phyloP scores from a whole-genome alignment of 2,797 vertebrate genomes.

The Hipposideros larvatus region DNA sequence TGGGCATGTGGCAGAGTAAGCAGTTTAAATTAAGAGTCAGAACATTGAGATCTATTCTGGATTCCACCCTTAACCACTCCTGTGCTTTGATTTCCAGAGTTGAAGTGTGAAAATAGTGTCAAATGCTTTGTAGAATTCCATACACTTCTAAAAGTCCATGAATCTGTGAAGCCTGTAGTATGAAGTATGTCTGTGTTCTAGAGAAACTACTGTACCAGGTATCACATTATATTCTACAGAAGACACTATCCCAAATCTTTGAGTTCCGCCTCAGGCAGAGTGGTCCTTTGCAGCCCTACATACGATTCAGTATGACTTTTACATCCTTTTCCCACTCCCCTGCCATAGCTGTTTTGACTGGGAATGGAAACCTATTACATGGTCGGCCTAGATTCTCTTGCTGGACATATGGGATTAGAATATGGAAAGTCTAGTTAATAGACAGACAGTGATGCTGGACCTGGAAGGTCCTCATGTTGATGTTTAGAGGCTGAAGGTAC shows the following conservation, averaged over 20 bases:
- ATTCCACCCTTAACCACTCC: not conserved
- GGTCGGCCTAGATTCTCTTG: not conserved
- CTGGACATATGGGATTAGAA: not conserved
- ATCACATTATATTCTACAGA: not conserved
- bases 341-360: not conserved
- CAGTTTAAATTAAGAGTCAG: not conserved
- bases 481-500: not conserved
- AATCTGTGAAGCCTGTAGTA: not conserved
- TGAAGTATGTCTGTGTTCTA: not conserved
- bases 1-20: not conserved
- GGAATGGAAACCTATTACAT: not conserved
- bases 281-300: not conserved
- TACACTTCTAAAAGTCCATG: not conserved
- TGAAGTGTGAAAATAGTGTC: not conserved
- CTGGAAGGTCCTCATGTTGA: not conserved
- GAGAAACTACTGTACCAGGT: not conserved
- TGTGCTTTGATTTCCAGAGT: slow-evolving; percentile 16
- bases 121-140: not conserved
- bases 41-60: not conserved
- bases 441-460: not conserved
- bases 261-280: not conserved
- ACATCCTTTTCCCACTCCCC: not conserved
- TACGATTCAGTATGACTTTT: not conserved
- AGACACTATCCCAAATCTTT: not conserved
- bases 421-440: not conserved